Evolutionary conservation across 2,888 invertebrate species (phyloP).

Genomic region (Dynastes grantii): DNA sequence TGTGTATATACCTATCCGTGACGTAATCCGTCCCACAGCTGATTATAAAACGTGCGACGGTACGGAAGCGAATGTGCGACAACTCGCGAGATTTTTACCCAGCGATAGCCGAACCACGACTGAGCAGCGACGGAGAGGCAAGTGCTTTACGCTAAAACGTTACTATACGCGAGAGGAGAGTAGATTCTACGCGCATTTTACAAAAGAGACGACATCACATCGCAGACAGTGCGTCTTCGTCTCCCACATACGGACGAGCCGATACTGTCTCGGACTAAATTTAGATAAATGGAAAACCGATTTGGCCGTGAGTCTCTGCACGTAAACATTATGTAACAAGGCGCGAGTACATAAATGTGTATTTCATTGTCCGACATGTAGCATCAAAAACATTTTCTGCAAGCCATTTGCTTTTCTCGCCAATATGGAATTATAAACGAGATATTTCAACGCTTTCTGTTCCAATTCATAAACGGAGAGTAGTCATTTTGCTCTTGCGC

Average conservation of each 20-base stretch:
- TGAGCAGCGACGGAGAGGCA: constrained; percentile 46
- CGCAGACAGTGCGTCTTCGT: constrained; percentile 49
- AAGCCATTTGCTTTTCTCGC: background rate
- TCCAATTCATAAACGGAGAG: background rate
- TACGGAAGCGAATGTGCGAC: constrained; percentile 23
- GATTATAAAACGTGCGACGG: constrained; percentile 49
- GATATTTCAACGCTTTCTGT: background rate
- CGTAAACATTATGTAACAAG: constrained; percentile 68
- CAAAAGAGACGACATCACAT: constrained; percentile 46
- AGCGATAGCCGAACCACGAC: constrained; percentile 48
- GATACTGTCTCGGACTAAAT: constrained; percentile 61
- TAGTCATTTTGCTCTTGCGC: background rate
- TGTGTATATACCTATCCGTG: constrained; percentile 40
- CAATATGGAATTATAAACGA: background rate
- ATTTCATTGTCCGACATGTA: constrained; percentile 37
- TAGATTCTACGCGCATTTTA: constrained; percentile 45
- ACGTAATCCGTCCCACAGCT: constrained; percentile 51
- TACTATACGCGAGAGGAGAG: constrained; percentile 43
- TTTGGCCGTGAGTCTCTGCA: constrained; percentile 54
- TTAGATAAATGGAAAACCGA: constrained; percentile 56
- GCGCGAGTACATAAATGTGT: constrained; percentile 58
- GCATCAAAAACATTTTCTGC: constrained; percentile 1
- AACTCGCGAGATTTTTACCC: constrained; percentile 37
- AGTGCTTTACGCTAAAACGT: constrained; percentile 43
- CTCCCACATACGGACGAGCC: constrained; percentile 69